phyloP scores from a whole-genome alignment of 2,113 vertebrate species.

The Monopterus albus region DNA sequence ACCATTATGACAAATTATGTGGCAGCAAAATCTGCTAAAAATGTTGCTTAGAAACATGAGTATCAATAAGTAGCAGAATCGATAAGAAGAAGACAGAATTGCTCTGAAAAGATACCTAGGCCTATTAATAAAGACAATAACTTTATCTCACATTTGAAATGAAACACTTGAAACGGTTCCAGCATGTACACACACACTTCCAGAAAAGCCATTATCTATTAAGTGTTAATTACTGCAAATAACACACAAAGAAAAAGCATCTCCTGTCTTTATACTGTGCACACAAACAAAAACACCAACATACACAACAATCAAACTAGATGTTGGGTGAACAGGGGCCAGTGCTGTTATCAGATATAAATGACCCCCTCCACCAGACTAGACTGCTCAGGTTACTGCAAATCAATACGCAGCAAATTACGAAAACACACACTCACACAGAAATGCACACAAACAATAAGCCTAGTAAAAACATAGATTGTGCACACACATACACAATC shows the following conservation, averaged over 20 bases:
- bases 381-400: constrained; percentile 74
- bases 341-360: constrained; percentile 70
- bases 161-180: constrained; percentile 1
- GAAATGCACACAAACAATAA: constrained; percentile 23
- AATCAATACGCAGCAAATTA: constrained; percentile 75
- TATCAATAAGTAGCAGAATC: background rate
- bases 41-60: background rate
- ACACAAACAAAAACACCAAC: constrained; percentile 1
- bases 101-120: constrained; percentile 16
- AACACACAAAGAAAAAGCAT: constrained; percentile 25
- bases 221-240: constrained; percentile 61
- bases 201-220: constrained; percentile 30
- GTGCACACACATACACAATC: constrained; percentile 17
- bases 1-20: no score
- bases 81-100: constrained; percentile 10
- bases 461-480: constrained; percentile 14
- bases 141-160: constrained; percentile 18
- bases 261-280: background rate
- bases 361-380: constrained; percentile 66
- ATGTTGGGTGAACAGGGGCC: constrained; percentile 62
- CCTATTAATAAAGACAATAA: constrained; percentile 25
- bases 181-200: background rate
- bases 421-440: constrained; percentile 44
- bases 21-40: background rate
- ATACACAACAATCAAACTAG: constrained; percentile 35